Conservation (phyloP, 2,888 invertebrate species). For the Tortricodes alternella region DNA sequence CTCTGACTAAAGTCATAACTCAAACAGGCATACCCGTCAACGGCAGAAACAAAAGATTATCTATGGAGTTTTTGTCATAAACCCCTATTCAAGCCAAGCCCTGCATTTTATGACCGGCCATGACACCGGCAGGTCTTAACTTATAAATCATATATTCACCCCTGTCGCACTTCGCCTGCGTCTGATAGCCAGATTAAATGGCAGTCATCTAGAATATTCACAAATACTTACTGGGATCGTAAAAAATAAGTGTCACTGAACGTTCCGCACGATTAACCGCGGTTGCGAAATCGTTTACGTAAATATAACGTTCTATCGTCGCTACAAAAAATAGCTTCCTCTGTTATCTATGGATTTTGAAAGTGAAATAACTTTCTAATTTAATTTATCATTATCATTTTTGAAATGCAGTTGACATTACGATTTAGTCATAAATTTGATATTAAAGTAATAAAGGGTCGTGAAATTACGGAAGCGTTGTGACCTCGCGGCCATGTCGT, state of each 20-base stretch:
- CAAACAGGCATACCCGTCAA: conserved; percentile 43
- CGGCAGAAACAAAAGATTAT: conserved; percentile 49
- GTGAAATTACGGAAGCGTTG: conserved; percentile 25
- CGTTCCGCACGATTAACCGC: conserved; percentile 23
- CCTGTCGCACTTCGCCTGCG: conserved; percentile 44
- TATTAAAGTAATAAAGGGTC: conserved; percentile 25
- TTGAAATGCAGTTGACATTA: conserved; percentile 4
- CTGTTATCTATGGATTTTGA: conserved; percentile 22
- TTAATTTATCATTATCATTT: background rate
- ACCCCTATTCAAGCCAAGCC: conserved; percentile 39
- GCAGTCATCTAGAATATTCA: conserved; percentile 36
- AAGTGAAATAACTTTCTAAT: conserved; percentile 16
- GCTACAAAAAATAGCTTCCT: conserved; percentile 14
- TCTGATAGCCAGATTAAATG: conserved; percentile 56
- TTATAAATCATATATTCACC: conserved; percentile 46
- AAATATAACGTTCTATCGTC: conserved; percentile 24
- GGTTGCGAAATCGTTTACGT: conserved; percentile 26
- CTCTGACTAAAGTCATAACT: conserved; percentile 33
- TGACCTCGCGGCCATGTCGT: conserved; percentile 10
- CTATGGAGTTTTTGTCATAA: conserved; percentile 48
- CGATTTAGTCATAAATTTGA: conserved; percentile 21
- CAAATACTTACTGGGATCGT: conserved; percentile 19
- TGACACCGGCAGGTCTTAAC: conserved; percentile 45
- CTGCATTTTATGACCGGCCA: conserved; percentile 51
- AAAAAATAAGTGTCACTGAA: conserved; percentile 28